Evolutionary conservation across 37 sponge, comb jelly and placozoan species (phyloP), one percentile per base, ranked within the genome.

Genomic region (Tethya wilhelma): DNA sequence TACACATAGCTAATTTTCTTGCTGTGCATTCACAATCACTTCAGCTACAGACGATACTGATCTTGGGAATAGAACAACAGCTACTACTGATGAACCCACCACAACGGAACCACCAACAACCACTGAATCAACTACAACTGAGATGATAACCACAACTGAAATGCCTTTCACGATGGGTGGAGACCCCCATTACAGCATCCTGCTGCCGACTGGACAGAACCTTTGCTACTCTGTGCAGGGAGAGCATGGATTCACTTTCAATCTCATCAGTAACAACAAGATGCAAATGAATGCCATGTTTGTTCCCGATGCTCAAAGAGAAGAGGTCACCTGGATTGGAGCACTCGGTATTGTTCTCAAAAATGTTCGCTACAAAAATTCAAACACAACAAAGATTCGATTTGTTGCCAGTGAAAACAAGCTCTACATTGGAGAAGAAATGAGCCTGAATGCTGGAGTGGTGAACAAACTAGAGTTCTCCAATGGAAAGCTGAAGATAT

Each of bases 101-200:
- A n/a, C n/a, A n/a, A n/a, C n/a, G n/a, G n/a, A n/a, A 49, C 53
- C 53, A 49, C 14, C 53, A 49, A 9, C 53, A 9, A 49, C 53
- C 53, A 49, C 9, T 49, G 53, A 14, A n/a, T n/a, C n/a, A n/a
- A n/a, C n/a, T n/a, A n/a, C n/a, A n/a, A n/a, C n/a, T n/a, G n/a
- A n/a, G n/a, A n/a, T n/a, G n/a, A n/a, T n/a, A n/a, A n/a, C n/a
- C n/a, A n/a, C n/a, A n/a, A n/a, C n/a, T n/a, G n/a, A n/a, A n/a
- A n/a, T n/a, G n/a, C n/a, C n/a, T n/a, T n/a, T n/a, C n/a, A 14
- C 14, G 9, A 49, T 79, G 67, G 79, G 68, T 36, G 68, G 68
- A 67, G 79, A 79, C 37, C 79, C 79, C 14, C 79, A 79, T 39
- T 79, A 49, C 68, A 79, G 79, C 57, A 79, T 79, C 68, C 28